Conservation (phyloP, 2,888 invertebrate genomes). For the Podabrus alpinus region DNA sequence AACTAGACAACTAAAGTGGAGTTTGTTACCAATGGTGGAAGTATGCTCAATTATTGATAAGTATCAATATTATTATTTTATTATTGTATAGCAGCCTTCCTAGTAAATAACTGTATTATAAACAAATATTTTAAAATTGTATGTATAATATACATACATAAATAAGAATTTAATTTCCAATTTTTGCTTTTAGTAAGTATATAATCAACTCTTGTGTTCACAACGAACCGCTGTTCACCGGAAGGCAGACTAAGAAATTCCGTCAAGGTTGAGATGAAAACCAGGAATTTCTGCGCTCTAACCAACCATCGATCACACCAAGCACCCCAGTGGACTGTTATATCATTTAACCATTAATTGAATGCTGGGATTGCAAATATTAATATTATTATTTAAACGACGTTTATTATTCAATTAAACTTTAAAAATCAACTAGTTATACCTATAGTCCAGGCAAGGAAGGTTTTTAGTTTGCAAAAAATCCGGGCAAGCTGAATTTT, state of each 20-base stretch:
- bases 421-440: too few relatives aligned
- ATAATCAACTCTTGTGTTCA: neutral
- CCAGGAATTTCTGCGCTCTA: neutral
- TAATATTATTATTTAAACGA: too few relatives aligned
- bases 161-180: neutral
- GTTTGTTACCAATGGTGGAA: neutral
- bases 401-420: too few relatives aligned
- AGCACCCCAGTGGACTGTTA: neutral
- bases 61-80: neutral
- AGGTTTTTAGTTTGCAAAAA: too few relatives aligned
- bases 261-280: neutral
- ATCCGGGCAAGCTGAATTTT: too few relatives aligned
- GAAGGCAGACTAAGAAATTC: neutral
- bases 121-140: neutral
- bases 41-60: neutral
- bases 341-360: too few relatives aligned
- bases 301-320: neutral
- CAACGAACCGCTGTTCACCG: neutral
- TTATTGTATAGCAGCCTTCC: neutral
- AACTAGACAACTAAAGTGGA: conserved; percentile 35
- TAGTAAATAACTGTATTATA: neutral
- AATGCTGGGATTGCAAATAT: too few relatives aligned
- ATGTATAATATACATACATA: neutral
- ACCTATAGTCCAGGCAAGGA: too few relatives aligned
- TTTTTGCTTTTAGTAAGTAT: neutral